Evolutionary conservation across 2,888 invertebrate genomes (phyloP), one percentile per base, ranked within the genome.

Genomic region (Graphium colonna): DNA sequence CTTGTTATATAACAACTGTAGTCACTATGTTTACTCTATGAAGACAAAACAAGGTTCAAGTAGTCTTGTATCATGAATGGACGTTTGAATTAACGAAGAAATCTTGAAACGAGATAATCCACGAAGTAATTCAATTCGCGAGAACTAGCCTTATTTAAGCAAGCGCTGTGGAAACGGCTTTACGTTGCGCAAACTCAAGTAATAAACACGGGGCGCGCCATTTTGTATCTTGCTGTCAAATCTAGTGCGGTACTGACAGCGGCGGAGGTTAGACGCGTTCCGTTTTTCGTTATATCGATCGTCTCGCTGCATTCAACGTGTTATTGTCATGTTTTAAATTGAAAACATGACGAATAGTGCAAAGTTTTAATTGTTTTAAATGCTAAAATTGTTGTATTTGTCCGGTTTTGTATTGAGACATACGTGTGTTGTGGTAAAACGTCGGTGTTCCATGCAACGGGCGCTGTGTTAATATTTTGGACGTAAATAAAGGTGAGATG

Each of bases 251-350:
- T 69, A 77, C 66, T 63, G 68, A 64, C 68, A 52, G 56, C 56
- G 55, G 53, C 43, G 12, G 17, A 9, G 56, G 44, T 53, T 57
- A 61, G 69, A 74, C 79, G 81, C 67, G 58, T 65, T 61, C 60
- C 64, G 60, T 69, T 68, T 64, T 62, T 51, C 55, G 60, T 60
- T 55, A 55, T 76, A 82, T 83, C 71, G 81, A 82, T 80, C 71
- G 66, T 56, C 52, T 59, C 59, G 61, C 63, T 68, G 13, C 58
- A 58, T 59, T 53, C 62, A 62, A 65, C 52, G 72, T 80, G 78
- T 81, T 81, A 77, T 79, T 80, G 74, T 77, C 67, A 69, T 77
- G 77, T 82, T 84, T 82, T 75, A 64, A 36, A 61, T 52, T 58
- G 61, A 78, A 80, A 82, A 76, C 77, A 73, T 75, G 63, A 71